Evolutionary conservation across 2,113 vertebrate genomes (phyloP), one percentile per base, ranked within the genome.

Genomic region (Brienomyrus longianalis): DNA sequence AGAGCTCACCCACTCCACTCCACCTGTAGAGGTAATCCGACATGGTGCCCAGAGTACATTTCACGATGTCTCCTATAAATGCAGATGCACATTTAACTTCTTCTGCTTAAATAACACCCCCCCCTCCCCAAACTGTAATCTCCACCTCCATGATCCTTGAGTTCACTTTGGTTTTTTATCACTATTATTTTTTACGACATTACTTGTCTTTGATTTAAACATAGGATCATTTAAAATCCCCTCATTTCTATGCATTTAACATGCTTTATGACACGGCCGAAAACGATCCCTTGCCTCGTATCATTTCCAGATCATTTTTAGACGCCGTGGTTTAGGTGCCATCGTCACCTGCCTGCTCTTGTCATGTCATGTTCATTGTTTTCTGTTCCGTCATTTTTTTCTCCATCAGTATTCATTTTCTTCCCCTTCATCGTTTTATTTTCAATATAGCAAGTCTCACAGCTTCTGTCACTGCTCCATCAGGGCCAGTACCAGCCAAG

Each of bases 401-500:
- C 88, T 92, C 93, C 93, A 91, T 88, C 91, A 92, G 92, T 92
- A 90, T 89, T 94, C 80, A 92, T 91, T 93, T 92, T 92, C 43
- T 39, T 7, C 19, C n/a, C 9, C 89, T 51, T 2, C 85, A 56
- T 92, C 54, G 3, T 94, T 90, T 90, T 59, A 62, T 93, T 94
- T 93, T 94, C 93, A 90, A 94, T 96, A 96, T 96, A 97, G 97
- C 98, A 99, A 99, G 98, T 99, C 92, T 99, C 98, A 94, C 98
- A 99, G 95, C 97, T 99, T 96, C 98, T 99, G 92, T 99, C 98
- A 10, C 99, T 99, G 97, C 98, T 99, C 93, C 98, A 99, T 95
- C 98, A 99, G 95, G 98, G 98, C 91, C 98, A 99, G 83, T 99
- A 98, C 95, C 98, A 99, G 94, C 98, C 98, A 93, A 96, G 98